phyloP scores from a whole-genome alignment of 2,888 invertebrate genomes.

The Rhabditophanes sp. region DNA sequence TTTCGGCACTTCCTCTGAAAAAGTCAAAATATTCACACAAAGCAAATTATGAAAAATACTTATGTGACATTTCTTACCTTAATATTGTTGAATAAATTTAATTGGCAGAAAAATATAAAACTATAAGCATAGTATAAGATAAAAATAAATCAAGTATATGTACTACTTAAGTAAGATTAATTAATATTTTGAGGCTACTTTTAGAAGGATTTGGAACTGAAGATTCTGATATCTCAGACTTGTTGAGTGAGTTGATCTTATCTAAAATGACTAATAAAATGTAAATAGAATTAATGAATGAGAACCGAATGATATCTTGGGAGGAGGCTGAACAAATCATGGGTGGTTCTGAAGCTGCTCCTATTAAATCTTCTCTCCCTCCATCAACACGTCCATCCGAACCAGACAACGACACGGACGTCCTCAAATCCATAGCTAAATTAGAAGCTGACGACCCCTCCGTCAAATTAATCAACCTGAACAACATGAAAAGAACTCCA shows the following conservation, averaged over 20 bases:
- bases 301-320: conserved; percentile 40
- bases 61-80: too few species aligned
- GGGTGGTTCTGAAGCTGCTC: conserved; percentile 23
- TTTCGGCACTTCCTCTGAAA: too few species aligned
- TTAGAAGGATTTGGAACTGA: too few species aligned
- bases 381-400: conserved; percentile 51
- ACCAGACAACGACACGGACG: conserved; percentile 87
- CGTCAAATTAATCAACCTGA: conserved; percentile 83
- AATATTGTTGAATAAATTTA: too few species aligned
- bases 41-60: too few species aligned
- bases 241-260: conserved; percentile 25
- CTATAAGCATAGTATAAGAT: too few species aligned
- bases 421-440: conserved; percentile 55
- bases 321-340: conserved; percentile 35
- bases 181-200: too few species aligned
- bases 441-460: conserved; percentile 58
- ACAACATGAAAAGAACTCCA: conserved; percentile 70
- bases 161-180: too few species aligned
- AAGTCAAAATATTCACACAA: too few species aligned
- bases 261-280: conserved; percentile 2
- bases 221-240: conserved; percentile 31
- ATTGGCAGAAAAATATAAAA: too few species aligned
- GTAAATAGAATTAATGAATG: conserved; percentile 38
- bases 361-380: conserved; percentile 36
- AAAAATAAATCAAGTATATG: too few species aligned